Base-by-base conservation (phyloP, 2,888 invertebrate species). In the Andricus quercusramuli region DNA sequence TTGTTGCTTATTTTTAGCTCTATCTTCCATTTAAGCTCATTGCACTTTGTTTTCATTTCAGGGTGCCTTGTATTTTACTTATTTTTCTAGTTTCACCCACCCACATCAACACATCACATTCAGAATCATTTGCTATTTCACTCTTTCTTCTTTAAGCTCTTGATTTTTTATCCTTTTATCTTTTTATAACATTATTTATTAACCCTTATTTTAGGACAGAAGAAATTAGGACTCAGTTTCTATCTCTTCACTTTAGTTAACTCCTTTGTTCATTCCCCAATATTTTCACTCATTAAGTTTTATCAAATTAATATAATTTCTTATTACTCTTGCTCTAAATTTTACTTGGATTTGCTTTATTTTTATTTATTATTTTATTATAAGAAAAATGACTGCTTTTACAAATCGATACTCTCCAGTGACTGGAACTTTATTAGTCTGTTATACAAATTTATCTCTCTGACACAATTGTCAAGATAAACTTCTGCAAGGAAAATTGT, bases 81-180 rank as follows among this genome's bases (percentile, higher is more conserved):
- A 3, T 5, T 74, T 56, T 22, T 29, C 11, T 56, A 20, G 32
- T 11, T 70, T 20, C 3, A 17, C 29, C 51, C 20, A 15, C 29
- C 20, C 32, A 51, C 13, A 70, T 51, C 51, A 32, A 70, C 32
- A 70, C 70, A 70, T 70, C 20, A 51, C 29, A 51, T 56, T 74
- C n/a, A 56, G 56, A 56, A 74, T 29, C 20, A n/a, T 56, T 51
- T 51, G 25, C 70, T 56, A n/a, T 32, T 74, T 51, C 56, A 56
- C 51, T 56, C 32, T 11, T 17, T 25, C 29, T 70, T 3, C 29
- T 70, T 70, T n/a, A 22, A 56, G 20, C 51, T 74, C 47, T 47
- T 56, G 37, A n/a, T n/a, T 37, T 11, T 37, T 70, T 70, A 32
- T 70, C 11, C 51, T 29, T 56, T 32, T 56, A 62, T 59, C 22